A percentile compares a stretch with the other conserved stretches of the same genome.
phyloP scores from a whole-genome alignment of 2,113 vertebrate genomes.

The Nansenia antarctica region DNA sequence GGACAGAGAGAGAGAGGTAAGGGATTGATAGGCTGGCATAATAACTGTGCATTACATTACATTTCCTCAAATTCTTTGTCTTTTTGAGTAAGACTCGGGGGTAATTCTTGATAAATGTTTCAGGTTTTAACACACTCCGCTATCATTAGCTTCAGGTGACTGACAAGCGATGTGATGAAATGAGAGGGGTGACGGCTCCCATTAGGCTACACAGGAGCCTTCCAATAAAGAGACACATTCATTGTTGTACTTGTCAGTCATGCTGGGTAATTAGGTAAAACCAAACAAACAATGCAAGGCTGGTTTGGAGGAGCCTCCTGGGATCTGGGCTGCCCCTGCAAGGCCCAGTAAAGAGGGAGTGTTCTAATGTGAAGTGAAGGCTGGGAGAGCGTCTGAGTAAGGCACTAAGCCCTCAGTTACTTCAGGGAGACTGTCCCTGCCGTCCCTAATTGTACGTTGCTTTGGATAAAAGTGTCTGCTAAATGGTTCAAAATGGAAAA shows the following conservation, averaged over 20 bases:
- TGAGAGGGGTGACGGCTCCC: not conserved
- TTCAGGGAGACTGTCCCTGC: no score
- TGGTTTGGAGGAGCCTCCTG: not conserved
- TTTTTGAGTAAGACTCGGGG: not conserved
- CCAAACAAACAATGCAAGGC: not conserved
- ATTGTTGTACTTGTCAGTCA: not conserved
- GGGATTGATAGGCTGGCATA: not conserved
- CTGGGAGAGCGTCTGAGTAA: no score
- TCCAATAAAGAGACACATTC: not conserved
- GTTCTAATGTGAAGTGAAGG: not conserved
- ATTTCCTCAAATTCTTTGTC: not conserved
- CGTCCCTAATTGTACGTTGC: no score
- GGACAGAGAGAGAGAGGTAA: conserved; percentile 9
- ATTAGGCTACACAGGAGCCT: not conserved
- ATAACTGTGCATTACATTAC: not conserved
- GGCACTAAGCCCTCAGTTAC: no score
- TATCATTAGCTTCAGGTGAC: not conserved
- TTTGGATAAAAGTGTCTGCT: no score
- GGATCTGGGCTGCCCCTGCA: not conserved
- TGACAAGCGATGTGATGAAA: not conserved
- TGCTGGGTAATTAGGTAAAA: not conserved
- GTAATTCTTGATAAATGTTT: not conserved
- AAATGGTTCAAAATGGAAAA: no score
- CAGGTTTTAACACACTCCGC: not conserved
- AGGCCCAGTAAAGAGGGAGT: not conserved